phyloP scores from a whole-genome alignment of 2,888 invertebrate species.

The Cerastis leucographa region DNA sequence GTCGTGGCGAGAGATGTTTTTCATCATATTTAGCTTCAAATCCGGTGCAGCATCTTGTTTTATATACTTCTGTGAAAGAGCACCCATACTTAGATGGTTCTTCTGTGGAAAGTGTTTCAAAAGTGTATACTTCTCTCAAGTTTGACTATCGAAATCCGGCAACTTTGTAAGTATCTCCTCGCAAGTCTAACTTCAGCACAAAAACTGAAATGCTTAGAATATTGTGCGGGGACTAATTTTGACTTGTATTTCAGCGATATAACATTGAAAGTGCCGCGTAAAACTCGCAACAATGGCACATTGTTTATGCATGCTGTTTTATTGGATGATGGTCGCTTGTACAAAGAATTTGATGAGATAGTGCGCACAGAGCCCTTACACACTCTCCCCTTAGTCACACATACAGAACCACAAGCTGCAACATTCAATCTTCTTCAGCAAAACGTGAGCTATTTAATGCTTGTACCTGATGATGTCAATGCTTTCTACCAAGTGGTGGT shows the following conservation, averaged over 20 bases:
- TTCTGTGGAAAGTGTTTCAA: constrained; percentile 83
- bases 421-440: constrained; percentile 93
- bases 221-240: not conserved
- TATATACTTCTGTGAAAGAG: constrained; percentile 92
- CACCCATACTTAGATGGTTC: constrained; percentile 90
- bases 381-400: constrained; percentile 93
- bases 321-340: constrained; percentile 87
- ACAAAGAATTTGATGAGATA: constrained; percentile 90
- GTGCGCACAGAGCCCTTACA: constrained; percentile 91
- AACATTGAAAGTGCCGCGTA: constrained; percentile 92
- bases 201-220: not conserved
- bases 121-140: constrained; percentile 91
- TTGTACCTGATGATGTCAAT: not conserved
- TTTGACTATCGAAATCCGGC: constrained; percentile 92
- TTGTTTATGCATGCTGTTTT: constrained; percentile 94
- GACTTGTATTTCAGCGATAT: constrained; percentile 89
- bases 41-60: constrained; percentile 93
- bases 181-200: not conserved
- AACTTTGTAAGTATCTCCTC: constrained; percentile 77
- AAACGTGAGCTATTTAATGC: constrained; percentile 74
- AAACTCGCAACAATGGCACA: constrained; percentile 96
- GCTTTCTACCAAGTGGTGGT: not conserved
- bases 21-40: constrained; percentile 92
- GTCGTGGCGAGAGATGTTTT: constrained; percentile 92
- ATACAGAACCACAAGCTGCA: constrained; percentile 93